Evolutionary conservation across 35 echinoderm and acorn worm genomes (phyloP).

Genomic region (Antedon bifida): DNA sequence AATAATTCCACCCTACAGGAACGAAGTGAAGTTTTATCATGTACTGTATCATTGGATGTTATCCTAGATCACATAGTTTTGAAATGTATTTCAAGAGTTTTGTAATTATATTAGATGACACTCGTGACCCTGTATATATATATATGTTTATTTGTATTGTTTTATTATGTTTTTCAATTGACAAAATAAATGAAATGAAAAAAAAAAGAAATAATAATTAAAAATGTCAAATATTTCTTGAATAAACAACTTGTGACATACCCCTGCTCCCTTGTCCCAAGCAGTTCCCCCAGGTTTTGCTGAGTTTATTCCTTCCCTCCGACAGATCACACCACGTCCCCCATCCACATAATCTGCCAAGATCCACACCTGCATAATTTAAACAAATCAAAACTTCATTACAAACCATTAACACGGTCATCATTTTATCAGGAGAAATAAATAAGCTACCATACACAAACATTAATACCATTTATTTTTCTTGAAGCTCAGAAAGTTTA

Average conservation of each 20-base stretch:
- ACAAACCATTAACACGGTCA: neutral
- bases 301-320: constrained; percentile 55
- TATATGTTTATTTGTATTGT: no score
- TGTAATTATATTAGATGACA: no score
- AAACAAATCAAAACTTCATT: constrained; percentile 10
- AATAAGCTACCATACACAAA: neutral
- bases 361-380: constrained; percentile 64
- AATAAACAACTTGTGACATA: constrained; percentile 20
- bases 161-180: no score
- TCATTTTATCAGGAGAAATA: no score
- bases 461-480: neutral
- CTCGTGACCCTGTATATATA: no score
- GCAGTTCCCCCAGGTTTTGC: constrained; percentile 44
- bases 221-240: neutral
- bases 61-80: no score
- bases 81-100: no score
- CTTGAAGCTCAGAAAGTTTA: neutral
- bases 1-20: constrained; percentile 54
- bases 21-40: no score
- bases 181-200: no score
- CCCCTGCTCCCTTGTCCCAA: constrained; percentile 89
- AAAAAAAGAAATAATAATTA: neutral
- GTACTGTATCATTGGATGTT: no score
- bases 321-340: constrained; percentile 59
- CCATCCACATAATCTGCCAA: constrained; percentile 63